Evolutionary conservation across 2,888 invertebrate genomes (phyloP), one percentile per base, ranked within the genome.

Genomic region (Machimus atricapillus): DNA sequence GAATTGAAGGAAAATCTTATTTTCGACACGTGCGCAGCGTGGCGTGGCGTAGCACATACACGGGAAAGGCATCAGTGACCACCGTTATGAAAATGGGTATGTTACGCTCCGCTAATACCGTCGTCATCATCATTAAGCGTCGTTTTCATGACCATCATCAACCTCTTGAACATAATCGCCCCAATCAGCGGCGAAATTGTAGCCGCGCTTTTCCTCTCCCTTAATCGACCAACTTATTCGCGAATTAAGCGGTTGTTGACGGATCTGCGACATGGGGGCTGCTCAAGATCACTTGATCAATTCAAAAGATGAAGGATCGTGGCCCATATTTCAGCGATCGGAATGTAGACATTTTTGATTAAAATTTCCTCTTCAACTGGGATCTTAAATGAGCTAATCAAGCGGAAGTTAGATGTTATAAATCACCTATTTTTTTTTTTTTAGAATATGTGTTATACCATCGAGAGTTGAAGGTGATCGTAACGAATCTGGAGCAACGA

Each of bases 51-150:
- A 52, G 7, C 19, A 52, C 27, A n/a, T n/a, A 43, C 78, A 40
- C 78, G 43, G 40, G 5, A 76, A 43, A 78, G 43, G 78, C 23
- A 78, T 78, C 78, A 78, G 40, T 78, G 78, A 78, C 40, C 23
- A 78, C 78, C 78, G 78, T 78, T 78, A 78, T 78, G 40, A 78
- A 78, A 43, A 78, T 78, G 46, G 78, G 4, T 78, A 78, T 31
- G 78, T 78, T 78, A 78, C 43, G 78, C 78, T 78, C 46, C 27
- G 40, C 40, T 78, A 43, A 78, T 23, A 43, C 23, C 23, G 23
- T 78, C 78, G 43, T 78, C 78, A 78, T 78, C 40, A 78, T 78
- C 37, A 66, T 66, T 66, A 66, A 27, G 8, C 40, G 66, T 66
- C 27, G 23, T 23, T 66, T 66, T 66, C 66, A 66, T 66, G 66